These are phyloP conservation scores for Lichenostomus cassidix DNA, from an alignment of 2,113 vertebrate genomes.

Conservation along the genomic window DNA sequence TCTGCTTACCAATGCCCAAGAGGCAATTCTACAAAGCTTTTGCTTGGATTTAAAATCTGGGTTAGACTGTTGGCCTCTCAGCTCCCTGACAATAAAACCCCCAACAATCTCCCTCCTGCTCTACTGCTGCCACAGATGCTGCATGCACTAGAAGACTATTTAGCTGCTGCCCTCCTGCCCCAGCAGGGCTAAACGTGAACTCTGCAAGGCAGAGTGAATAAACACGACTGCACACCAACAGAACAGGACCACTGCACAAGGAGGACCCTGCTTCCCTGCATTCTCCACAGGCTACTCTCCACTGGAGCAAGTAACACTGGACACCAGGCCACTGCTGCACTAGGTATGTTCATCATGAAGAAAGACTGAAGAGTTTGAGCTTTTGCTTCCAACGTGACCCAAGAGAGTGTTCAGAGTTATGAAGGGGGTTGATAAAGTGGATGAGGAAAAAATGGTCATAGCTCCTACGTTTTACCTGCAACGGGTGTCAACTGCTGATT, in stretches of 20 bases:
- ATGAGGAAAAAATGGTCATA: constrained; percentile 82
- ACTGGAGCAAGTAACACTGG: background rate
- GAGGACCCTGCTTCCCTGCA: background rate
- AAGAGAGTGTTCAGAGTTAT: constrained; percentile 70
- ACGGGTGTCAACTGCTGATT: constrained; percentile 96
- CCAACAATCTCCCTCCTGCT: background rate
- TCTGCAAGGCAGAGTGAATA: background rate
- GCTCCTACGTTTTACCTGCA: constrained; percentile 92
- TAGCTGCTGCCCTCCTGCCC: background rate
- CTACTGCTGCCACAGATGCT: background rate
- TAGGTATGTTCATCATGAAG: constrained; percentile 41
- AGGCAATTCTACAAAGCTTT: background rate
- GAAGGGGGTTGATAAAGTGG: constrained; percentile 82
- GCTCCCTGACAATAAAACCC: background rate
- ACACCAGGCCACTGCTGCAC: constrained; percentile 50
- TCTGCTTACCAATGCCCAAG: background rate
- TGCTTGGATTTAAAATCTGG: background rate
- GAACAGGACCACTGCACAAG: background rate
- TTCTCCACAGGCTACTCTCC: constrained; percentile 35
- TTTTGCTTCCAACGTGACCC: constrained; percentile 70
- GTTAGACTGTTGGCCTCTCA: background rate
- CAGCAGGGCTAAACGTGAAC: background rate
- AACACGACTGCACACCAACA: background rate
- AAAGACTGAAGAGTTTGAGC: constrained; percentile 67
- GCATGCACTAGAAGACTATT: background rate